Evolutionary conservation across 2,797 vertebrate genomes (phyloP), one percentile per base, ranked within the genome.

Genomic region (Parauchenoglanis ngamensis): DNA sequence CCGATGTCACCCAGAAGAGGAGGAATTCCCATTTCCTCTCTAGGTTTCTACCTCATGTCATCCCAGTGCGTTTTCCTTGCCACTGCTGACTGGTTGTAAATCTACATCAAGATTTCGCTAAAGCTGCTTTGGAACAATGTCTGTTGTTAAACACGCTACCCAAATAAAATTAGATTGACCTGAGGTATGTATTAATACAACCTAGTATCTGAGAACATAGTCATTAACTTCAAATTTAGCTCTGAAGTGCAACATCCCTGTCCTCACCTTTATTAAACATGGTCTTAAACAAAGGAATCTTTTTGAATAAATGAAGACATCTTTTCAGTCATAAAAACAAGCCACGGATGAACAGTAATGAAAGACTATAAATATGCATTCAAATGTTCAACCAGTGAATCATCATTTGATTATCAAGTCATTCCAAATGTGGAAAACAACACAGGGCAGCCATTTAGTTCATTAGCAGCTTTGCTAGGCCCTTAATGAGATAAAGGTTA

Each of bases 391-490:
- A 40, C 70, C 75, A 54, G 46, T 19, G 25, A 77, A 54, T 54
- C 15, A 77, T 31, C 21, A 21, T 72, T 72, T 46, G 70, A 72
- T 72, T 12, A 54, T 28, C 75, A 28, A 54, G 49, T 19, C 75
- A 8, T 77, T 77, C n/a, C 49, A 77, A 77, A 52, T 77, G 75
- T 31, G n/a, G 13, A 31, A 25, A 77, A 54, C 46, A 76, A 77
- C 46, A 52, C 25, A 52, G 13, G 12, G 19, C 75, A 52, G 49
- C 46, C 73, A 54, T 8, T 77, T 28, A 19, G 25, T 54, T 77
- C 6, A 54, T 54, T 77, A 77, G 75, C 75, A 77, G 54, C 5
- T 77, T 76, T 52, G 25, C 46, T 52, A 52, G 13, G 23, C 25
- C 46, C 5, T 75, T 52, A 76, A 17, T 76, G 44, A 76, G 73